These are phyloP conservation scores for Lysandra coridon DNA, from an alignment of 2,888 invertebrate species.

Conservation along the genomic window DNA sequence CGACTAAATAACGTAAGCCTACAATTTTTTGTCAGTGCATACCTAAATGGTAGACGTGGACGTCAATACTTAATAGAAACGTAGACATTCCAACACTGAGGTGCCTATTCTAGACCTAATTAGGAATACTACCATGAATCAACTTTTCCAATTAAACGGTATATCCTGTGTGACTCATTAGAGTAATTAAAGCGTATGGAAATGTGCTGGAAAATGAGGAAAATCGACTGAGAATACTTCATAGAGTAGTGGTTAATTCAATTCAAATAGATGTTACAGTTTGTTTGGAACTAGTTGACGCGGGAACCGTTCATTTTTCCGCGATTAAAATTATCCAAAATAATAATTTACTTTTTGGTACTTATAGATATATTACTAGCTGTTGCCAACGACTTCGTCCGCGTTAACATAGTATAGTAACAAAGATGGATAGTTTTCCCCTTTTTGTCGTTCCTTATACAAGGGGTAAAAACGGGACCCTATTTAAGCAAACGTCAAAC, in stretches of 20 bases:
- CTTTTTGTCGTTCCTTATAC: too few species aligned
- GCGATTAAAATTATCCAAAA: too few species aligned
- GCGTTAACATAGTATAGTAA: too few species aligned
- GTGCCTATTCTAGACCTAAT: background rate
- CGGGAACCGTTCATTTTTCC: too few species aligned
- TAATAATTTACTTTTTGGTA: too few species aligned
- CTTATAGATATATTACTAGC: too few species aligned
- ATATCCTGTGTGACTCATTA: slow-evolving; percentile 16
- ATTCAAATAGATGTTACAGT: background rate
- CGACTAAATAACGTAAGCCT: too few species aligned
- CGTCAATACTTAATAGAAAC: background rate
- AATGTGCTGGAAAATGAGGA: background rate
- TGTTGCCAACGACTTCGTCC: too few species aligned
- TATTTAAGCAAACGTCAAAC: too few species aligned
- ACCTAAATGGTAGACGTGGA: background rate
- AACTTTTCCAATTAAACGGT: slow-evolving; percentile 24
- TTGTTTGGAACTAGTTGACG: background rate
- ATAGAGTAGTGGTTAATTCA: background rate
- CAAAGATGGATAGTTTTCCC: too few species aligned
- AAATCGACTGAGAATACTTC: background rate
- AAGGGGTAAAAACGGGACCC: too few species aligned
- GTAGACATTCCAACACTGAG: background rate
- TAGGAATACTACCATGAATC: slow-evolving; percentile 27
- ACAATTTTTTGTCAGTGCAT: too few species aligned
- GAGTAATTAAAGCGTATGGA: background rate